phyloP scores from a whole-genome alignment of 2,888 invertebrate species.

The Vanessa cardui region DNA sequence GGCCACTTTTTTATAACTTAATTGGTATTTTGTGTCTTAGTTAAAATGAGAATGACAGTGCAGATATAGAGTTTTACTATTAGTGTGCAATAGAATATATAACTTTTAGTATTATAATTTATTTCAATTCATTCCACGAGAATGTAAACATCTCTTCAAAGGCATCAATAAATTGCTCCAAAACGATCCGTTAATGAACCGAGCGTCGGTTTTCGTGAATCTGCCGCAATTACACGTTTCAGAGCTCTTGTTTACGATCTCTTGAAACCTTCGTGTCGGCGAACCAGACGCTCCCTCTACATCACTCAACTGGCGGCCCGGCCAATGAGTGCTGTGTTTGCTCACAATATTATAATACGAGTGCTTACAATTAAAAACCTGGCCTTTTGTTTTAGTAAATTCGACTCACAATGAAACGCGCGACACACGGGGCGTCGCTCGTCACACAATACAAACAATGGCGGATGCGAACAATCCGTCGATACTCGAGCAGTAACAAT shows the following conservation, averaged over 20 bases:
- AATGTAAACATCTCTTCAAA: not conserved
- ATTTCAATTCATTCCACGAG: not conserved
- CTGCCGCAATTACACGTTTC: conserved; percentile 29
- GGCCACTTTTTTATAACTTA: too few relatives aligned
- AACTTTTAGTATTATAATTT: not conserved
- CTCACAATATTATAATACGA: conserved; percentile 17
- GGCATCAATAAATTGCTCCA: conserved; percentile 7
- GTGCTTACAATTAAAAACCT: not conserved
- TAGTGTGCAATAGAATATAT: too few relatives aligned
- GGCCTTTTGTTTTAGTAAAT: conserved; percentile 12
- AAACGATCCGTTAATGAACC: conserved; percentile 6
- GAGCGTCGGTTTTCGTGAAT: conserved; percentile 19
- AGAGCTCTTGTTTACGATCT: conserved; percentile 19
- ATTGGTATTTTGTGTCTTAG: too few relatives aligned
- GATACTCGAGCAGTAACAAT: conserved; percentile 23
- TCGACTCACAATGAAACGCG: conserved; percentile 5
- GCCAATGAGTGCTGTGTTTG: conserved; percentile 7
- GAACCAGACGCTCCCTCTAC: conserved; percentile 9
- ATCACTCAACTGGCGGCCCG: conserved; percentile 10
- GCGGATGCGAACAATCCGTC: conserved; percentile 10
- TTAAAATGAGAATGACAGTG: too few relatives aligned
- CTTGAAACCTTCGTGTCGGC: conserved; percentile 4
- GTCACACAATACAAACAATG: conserved; percentile 14
- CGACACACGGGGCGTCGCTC: not conserved
- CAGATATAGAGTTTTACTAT: too few relatives aligned